Evolutionary conservation across 2,888 invertebrate genomes (phyloP).

Genomic region (Cosmia trapezina): DNA sequence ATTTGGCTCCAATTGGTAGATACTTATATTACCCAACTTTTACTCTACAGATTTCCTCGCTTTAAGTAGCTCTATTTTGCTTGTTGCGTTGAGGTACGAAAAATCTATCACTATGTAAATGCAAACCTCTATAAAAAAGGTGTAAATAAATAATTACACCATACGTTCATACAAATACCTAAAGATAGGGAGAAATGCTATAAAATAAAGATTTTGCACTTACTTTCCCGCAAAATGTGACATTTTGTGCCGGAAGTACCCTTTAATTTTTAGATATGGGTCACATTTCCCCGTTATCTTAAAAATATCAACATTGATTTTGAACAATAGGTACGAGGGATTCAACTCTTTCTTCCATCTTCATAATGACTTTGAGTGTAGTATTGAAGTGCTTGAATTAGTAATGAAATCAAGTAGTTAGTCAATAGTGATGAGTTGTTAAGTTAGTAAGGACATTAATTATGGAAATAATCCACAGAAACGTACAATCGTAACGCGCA

Average conservation of each 20-base stretch:
- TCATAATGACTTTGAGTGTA: neutral
- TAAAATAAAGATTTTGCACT: constrained; percentile 42
- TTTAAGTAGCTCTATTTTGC: constrained; percentile 5
- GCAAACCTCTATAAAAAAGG: neutral
- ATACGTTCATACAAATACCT: neutral
- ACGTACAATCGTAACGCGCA: no score
- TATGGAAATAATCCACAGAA: no score
- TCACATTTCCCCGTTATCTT: constrained; percentile 2
- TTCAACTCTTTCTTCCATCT: neutral
- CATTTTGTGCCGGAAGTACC: constrained; percentile 10
- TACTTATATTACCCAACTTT: neutral
- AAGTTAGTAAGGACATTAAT: neutral
- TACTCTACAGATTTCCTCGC: neutral
- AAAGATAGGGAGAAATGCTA: constrained; percentile 2
- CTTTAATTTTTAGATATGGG: constrained; percentile 12
- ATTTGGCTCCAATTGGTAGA: neutral
- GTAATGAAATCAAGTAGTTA: neutral
- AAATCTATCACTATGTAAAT: constrained; percentile 2
- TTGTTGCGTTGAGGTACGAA: neutral
- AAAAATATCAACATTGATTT: constrained; percentile 11
- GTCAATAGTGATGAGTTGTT: neutral
- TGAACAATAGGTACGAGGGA: neutral
- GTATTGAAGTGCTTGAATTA: neutral
- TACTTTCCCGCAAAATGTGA: constrained; percentile 12
- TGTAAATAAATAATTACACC: neutral